A percentile compares a stretch with the other conserved stretches of the same genome.
These are phyloP conservation scores for Phymatocera aterrima DNA, from an alignment of 2,888 invertebrate species.

Conservation along the genomic window DNA sequence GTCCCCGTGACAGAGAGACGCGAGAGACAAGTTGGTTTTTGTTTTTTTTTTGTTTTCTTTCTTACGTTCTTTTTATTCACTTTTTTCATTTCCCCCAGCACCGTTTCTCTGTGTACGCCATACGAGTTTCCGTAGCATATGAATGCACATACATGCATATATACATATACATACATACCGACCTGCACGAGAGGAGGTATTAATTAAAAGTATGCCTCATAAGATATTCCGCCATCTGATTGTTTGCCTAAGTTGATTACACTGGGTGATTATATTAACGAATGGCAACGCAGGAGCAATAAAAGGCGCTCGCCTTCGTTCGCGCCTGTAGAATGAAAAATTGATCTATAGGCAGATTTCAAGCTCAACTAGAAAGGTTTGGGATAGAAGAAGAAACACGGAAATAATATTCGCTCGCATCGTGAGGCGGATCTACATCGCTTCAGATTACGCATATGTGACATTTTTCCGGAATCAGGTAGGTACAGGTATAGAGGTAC, in stretches of 20 bases:
- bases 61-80: neutral
- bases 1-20: no score
- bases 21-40: no score
- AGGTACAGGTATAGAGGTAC: no score
- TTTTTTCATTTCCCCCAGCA: no score
- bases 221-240: slow-evolving; percentile 23
- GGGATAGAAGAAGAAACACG: neutral
- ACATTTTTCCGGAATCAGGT: no score
- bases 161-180: neutral
- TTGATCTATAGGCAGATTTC: neutral
- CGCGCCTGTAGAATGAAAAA: neutral
- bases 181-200: neutral
- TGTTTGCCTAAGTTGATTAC: slow-evolving; percentile 11
- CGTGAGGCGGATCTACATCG: no score
- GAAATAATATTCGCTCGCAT: no score
- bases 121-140: neutral
- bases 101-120: neutral
- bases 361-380: neutral
- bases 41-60: no score
- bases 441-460: no score
- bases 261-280: slow-evolving; percentile 7
- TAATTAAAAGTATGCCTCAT: slow-evolving; percentile 5
- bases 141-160: neutral
- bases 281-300: neutral
- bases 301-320: neutral